Conservation (phyloP, 1,140 invertebrate species). For the Portunus trituberculatus region DNA sequence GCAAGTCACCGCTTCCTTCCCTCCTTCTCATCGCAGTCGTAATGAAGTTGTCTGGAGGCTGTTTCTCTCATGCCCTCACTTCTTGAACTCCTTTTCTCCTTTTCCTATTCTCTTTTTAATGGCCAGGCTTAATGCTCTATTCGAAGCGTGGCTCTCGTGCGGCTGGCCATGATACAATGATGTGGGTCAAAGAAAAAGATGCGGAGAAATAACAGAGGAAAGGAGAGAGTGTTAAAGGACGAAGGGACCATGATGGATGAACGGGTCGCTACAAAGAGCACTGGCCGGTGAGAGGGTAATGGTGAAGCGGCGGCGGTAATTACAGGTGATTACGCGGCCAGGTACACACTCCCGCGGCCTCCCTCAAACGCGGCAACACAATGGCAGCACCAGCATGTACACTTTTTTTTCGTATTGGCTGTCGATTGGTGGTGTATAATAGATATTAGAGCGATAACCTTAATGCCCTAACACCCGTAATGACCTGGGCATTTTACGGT, state of each 20-base stretch:
- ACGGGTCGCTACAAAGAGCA: neutral
- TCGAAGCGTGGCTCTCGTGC: neutral
- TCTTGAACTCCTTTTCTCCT: neutral
- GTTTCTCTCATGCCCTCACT: conserved; percentile 5
- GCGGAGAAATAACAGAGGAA: neutral
- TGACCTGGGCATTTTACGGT: neutral
- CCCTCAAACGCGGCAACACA: neutral
- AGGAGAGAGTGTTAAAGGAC: neutral
- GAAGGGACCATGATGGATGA: neutral
- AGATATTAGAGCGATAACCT: neutral
- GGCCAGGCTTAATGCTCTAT: neutral
- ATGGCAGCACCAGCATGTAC: neutral
- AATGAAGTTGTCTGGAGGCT: conserved; percentile 54
- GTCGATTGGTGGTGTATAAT: neutral
- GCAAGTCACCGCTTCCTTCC: neutral
- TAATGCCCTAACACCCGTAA: neutral
- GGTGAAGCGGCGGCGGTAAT: neutral
- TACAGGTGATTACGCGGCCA: neutral
- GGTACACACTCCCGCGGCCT: neutral
- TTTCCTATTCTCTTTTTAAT: conserved; percentile 30
- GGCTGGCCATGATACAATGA: neutral
- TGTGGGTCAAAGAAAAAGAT: neutral
- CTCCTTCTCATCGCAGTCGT: neutral
- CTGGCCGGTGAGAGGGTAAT: neutral
- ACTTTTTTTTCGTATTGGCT: neutral